phyloP scores from a whole-genome alignment of 2,797 vertebrate genomes.

The Hypotaenidia okinawae region DNA sequence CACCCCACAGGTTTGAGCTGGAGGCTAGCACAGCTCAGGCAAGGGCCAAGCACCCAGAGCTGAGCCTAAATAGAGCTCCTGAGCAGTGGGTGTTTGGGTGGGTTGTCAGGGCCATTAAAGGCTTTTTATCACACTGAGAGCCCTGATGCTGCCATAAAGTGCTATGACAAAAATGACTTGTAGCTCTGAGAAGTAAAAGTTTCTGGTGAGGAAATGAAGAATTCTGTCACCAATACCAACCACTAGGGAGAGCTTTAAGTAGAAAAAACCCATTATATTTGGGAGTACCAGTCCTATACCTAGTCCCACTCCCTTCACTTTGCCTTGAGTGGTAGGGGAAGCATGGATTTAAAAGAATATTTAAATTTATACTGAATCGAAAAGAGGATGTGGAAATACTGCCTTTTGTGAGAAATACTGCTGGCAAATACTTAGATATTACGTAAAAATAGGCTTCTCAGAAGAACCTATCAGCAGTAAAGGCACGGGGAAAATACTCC shows the following conservation, averaged over 20 bases:
- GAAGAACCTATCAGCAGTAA: neutral
- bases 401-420: slow-evolving; percentile 6
- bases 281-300: neutral
- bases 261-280: neutral
- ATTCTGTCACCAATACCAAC: neutral
- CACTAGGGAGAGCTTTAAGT: neutral
- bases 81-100: neutral
- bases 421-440: neutral
- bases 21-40: neutral
- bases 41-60: neutral
- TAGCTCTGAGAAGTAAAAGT: neutral
- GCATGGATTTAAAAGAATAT: neutral
- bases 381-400: neutral
- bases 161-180: neutral
- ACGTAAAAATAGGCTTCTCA: neutral
- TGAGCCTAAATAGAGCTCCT: neutral
- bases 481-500: neutral
- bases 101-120: neutral
- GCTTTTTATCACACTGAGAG: neutral
- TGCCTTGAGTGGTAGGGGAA: slow-evolving; percentile 7
- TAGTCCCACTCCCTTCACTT: neutral
- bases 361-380: neutral
- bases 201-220: neutral
- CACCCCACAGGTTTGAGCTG: neutral
- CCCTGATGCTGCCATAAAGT: neutral